Conservation (phyloP, 1,140 invertebrate species). For the Aphelinus atriplicis region DNA sequence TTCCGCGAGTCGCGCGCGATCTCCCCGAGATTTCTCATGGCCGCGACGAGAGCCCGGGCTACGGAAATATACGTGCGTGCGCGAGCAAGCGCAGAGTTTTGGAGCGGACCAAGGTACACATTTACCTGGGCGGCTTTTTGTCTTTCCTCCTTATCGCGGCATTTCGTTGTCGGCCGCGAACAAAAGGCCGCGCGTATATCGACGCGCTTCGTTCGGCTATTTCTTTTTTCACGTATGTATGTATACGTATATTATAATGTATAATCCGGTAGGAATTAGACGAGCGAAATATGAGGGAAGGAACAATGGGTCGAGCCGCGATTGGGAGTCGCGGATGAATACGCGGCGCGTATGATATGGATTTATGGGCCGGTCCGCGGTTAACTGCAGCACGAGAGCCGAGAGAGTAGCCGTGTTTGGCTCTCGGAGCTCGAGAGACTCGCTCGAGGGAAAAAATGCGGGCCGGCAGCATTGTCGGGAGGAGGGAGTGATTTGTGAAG, state of each 20-base stretch:
- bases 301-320: conserved; percentile 36
- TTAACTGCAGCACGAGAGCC: too few species aligned
- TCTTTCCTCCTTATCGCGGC: too few species aligned
- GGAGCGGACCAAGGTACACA: neutral
- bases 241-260: too few species aligned
- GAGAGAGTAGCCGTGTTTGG: too few species aligned
- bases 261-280: conserved; percentile 25
- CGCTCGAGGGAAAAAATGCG: conserved; percentile 22
- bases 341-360: conserved; percentile 51
- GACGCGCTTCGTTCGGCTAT: too few species aligned
- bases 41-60: neutral
- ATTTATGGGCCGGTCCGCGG: conserved; percentile 46
- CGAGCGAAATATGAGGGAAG: conserved; percentile 41
- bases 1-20: conserved; percentile 26
- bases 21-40: conserved; percentile 25
- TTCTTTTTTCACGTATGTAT: too few species aligned
- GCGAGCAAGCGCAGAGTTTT: conserved; percentile 12
- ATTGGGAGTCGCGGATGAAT: conserved; percentile 40
- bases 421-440: too few species aligned
- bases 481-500: conserved; percentile 61
- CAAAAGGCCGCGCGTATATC: conserved; percentile 40
- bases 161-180: neutral
- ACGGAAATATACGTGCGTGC: neutral
- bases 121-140: too few species aligned
- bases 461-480: conserved; percentile 6